Percentiles rank a stretch among this genome's conserved stretches.
phyloP scores from a whole-genome alignment of 2,888 invertebrate genomes.

The Athalia cordata region DNA sequence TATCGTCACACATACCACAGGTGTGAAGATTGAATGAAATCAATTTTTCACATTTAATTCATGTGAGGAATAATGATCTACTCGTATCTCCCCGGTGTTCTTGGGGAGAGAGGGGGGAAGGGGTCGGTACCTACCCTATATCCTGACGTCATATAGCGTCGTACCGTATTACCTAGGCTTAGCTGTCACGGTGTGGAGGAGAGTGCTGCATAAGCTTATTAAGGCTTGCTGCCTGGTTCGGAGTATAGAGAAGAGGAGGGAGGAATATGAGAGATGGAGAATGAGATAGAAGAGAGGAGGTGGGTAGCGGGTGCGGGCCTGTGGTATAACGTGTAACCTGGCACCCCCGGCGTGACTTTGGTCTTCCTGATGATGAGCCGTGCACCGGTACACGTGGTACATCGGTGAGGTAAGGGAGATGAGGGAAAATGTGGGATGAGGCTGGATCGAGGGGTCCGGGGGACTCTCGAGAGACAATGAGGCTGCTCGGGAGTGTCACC shows the following conservation, averaged over 20 bases:
- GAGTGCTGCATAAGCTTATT: constrained; percentile 72
- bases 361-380: too few relatives aligned
- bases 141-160: background rate
- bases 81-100: background rate
- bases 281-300: constrained; percentile 51
- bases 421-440: constrained; percentile 37
- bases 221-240: constrained; percentile 55
- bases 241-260: constrained; percentile 43
- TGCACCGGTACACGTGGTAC: constrained; percentile 6
- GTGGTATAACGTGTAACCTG: constrained; percentile 41
- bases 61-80: too few relatives aligned
- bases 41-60: too few relatives aligned
- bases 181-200: constrained; percentile 58
- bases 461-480: constrained; percentile 72
- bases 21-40: too few relatives aligned
- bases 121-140: too few relatives aligned
- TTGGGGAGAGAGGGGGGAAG: background rate
- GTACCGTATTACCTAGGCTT: constrained; percentile 48
- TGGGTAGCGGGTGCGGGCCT: constrained; percentile 42
- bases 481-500: constrained; percentile 73
- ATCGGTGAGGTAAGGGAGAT: constrained; percentile 11
- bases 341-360: background rate
- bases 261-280: constrained; percentile 14
- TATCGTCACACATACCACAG: too few relatives aligned
- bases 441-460: constrained; percentile 49